Conservation (phyloP, 2,888 invertebrate species). For the Corythucha ciliata region DNA sequence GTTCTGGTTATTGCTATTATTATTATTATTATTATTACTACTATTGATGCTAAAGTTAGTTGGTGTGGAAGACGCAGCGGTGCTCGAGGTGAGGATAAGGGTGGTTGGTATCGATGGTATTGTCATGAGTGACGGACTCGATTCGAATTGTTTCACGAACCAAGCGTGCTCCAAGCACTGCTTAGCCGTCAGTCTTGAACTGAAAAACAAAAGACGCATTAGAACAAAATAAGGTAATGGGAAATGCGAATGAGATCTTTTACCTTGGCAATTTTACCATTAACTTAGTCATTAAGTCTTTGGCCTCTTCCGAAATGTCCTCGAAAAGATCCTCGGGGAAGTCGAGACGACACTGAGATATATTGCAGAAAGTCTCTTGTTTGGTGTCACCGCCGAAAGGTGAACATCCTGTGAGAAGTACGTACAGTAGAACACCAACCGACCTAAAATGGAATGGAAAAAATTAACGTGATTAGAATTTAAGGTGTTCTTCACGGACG, state of each 20-base stretch:
- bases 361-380: constrained; percentile 95
- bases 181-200: constrained; percentile 78
- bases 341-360: constrained; percentile 84
- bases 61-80: constrained; percentile 13
- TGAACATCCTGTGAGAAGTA: constrained; percentile 85
- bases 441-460: constrained; percentile 45
- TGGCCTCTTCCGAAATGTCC: constrained; percentile 75
- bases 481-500: background rate
- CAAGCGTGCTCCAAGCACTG: constrained; percentile 86
- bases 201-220: no score
- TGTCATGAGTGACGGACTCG: constrained; percentile 25
- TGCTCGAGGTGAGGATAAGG: constrained; percentile 14
- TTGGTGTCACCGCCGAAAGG: constrained; percentile 94
- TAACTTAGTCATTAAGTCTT: constrained; percentile 82
- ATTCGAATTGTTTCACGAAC: constrained; percentile 46
- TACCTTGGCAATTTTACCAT: constrained; percentile 88
- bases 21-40: constrained; percentile 17
- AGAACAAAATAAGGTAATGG: no score
- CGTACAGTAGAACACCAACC: constrained; percentile 88
- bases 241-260: no score
- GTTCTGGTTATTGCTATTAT: constrained; percentile 14
- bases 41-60: no score
- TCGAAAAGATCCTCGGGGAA: constrained; percentile 89
- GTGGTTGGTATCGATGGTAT: constrained; percentile 21
- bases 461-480: background rate